Conservation (phyloP, 1,140 invertebrate species). For the Drosophila suzukii region DNA sequence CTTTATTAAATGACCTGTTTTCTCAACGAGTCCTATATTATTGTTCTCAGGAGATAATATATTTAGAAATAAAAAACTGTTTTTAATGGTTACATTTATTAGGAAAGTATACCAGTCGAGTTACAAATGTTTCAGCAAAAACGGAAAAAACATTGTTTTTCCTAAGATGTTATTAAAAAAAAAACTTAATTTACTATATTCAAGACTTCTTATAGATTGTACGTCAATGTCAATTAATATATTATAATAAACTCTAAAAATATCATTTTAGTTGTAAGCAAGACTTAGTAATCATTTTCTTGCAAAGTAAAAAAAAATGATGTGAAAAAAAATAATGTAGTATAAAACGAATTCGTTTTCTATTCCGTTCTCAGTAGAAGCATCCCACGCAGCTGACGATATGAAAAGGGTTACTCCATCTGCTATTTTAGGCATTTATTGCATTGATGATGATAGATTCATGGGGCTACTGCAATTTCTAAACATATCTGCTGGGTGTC, state of each 20-base stretch:
- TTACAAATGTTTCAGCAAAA: no score
- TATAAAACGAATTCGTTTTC: not conserved
- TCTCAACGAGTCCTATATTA: not conserved
- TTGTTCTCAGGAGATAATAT: not conserved
- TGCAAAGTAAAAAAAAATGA: not conserved
- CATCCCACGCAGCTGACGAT: not conserved
- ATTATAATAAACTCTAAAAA: no score
- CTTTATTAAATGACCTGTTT: not conserved
- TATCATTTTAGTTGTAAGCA: no score
- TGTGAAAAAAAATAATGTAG: not conserved
- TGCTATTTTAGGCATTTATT: slow-evolving; percentile 60
- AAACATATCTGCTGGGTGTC: slow-evolving; percentile 40
- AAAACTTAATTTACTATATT: no score
- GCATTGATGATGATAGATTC: slow-evolving; percentile 63
- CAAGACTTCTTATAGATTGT: no score
- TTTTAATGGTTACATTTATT: no score
- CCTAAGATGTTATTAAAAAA: no score
- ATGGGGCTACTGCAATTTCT: slow-evolving; percentile 49
- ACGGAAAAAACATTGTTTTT: no score
- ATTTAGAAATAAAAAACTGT: not conserved
- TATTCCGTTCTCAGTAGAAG: no score
- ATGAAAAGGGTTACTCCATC: not conserved
- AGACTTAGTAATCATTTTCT: no score
- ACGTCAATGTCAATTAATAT: no score
- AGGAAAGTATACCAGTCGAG: no score